Conservation (phyloP, 37 sponge, comb jelly and placozoan species). For the Geodia barretti region DNA sequence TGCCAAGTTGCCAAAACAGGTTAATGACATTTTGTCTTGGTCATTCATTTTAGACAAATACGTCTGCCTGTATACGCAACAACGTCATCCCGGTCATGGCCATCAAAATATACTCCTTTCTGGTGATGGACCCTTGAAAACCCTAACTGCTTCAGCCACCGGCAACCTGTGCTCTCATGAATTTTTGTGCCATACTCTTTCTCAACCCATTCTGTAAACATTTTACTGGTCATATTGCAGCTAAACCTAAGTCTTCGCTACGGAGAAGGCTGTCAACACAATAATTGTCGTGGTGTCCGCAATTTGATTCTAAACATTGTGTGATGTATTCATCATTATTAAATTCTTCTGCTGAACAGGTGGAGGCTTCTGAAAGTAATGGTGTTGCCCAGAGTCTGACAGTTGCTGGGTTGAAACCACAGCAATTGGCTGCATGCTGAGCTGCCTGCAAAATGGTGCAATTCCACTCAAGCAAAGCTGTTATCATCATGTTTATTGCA, state of each 20-base stretch:
- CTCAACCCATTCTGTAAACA: conserved; percentile 21
- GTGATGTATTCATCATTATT: neutral
- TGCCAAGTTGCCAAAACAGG: neutral
- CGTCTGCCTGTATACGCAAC: conserved; percentile 30
- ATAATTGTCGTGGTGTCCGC: neutral
- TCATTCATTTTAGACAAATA: conserved; percentile 4
- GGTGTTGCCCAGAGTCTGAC: neutral
- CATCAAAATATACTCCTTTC: conserved; percentile 62
- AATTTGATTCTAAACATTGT: too few relatives aligned
- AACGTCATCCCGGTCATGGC: conserved; percentile 62
- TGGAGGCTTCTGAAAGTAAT: neutral
- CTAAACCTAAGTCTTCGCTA: neutral
- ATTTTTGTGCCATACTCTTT: neutral
- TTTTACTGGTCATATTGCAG: conserved; percentile 23
- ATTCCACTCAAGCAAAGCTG: neutral
- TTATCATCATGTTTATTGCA: neutral
- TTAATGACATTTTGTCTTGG: neutral
- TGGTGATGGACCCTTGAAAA: conserved; percentile 3
- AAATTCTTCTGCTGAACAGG: neutral
- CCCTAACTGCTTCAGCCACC: conserved; percentile 38
- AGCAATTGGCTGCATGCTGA: neutral
- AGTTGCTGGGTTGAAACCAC: neutral
- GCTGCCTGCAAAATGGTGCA: neutral
- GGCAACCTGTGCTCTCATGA: conserved; percentile 21
- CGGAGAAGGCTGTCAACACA: neutral